Conservation (phyloP, 2,797 vertebrate genomes). For the Hippoglossus hippoglossus region DNA sequence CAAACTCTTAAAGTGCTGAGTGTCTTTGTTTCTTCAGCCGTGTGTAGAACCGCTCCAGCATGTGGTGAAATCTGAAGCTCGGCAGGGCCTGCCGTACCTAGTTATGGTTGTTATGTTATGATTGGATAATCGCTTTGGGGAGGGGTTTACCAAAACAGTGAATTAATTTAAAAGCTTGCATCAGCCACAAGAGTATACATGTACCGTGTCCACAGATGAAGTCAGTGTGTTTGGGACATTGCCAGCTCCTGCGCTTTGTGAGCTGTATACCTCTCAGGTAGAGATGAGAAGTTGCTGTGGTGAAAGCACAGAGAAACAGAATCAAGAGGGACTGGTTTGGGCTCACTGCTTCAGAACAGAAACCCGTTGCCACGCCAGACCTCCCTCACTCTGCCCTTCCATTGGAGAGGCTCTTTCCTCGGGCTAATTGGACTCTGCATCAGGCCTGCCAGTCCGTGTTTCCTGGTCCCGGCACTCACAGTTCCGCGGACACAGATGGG, state of each 20-base stretch:
- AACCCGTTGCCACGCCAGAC: constrained; percentile 39
- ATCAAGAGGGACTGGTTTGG: constrained; percentile 49
- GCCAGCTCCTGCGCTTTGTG: constrained; percentile 8
- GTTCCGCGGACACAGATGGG: constrained; percentile 66
- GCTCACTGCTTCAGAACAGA: constrained; percentile 41
- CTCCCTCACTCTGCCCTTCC: constrained; percentile 48
- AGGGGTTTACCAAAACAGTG: background rate
- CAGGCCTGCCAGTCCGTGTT: constrained; percentile 73
- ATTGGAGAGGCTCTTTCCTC: constrained; percentile 64
- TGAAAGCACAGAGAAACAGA: constrained; percentile 17
- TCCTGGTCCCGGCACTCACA: constrained; percentile 68
- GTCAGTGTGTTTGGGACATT: background rate
- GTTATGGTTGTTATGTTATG: background rate
- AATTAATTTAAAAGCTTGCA: background rate
- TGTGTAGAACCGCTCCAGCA: background rate
- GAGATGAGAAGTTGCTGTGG: constrained; percentile 24
- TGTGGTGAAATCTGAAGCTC: constrained; percentile 14
- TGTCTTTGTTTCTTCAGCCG: background rate
- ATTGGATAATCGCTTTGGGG: background rate
- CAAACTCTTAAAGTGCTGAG: background rate
- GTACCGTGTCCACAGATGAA: background rate
- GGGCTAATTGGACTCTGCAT: constrained; percentile 64
- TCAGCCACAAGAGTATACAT: background rate
- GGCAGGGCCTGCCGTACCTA: background rate
- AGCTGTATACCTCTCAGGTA: constrained; percentile 4